Evolutionary conservation across 2,113 vertebrate genomes (phyloP), one percentile per base, ranked within the genome.

Genomic region (Mastomys coucha): DNA sequence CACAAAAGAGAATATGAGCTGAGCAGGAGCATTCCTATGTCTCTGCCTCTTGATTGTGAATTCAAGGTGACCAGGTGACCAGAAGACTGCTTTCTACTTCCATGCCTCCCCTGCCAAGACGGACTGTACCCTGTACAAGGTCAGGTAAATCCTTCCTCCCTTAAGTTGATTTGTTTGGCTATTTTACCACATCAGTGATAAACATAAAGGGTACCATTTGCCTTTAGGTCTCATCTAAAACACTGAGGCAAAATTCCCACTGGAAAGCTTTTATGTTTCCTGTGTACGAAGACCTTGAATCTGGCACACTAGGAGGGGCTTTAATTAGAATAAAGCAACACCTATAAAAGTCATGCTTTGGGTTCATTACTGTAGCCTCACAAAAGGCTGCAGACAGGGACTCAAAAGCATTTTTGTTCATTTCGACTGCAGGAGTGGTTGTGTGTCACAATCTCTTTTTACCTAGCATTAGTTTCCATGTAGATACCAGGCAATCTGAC

Each of bases 311-410:
- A 60, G 45, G 51, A 63, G 7, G 9, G 5, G 58, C 70, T 82
- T 95, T 85, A 85, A 33, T 84, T 84, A 78, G 70, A 85, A 91
- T 24, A 63, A 82, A 72, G 22, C 13, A 87, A 87, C 65, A 85
- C 9, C 13, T 70, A 65, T 49, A 70, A 26, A 88, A 53, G 65
- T 58, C 42, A 13, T 70, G 33, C 19, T 51, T 60, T 70, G 16
- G 45, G 69, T 12, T 70, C 36, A 39, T 82, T 85, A 82, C 63
- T 42, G 20, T 26, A 73, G 65, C 14, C 8, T 49, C 11, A 14
- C 65, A 6, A 28, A 69, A 33, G 12, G 4, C 56, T 70, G 60
- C 17, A 1, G 14, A 3, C 1, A 33, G 63, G 7, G 20, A 31
- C 42, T 69, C 31, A 4, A 33, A 42, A 77, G 1, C 14, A 58